Percentiles rank a stretch among this genome's conserved stretches.
phyloP scores from a whole-genome alignment of 2,113 vertebrate genomes.

The Trinectes maculatus region DNA sequence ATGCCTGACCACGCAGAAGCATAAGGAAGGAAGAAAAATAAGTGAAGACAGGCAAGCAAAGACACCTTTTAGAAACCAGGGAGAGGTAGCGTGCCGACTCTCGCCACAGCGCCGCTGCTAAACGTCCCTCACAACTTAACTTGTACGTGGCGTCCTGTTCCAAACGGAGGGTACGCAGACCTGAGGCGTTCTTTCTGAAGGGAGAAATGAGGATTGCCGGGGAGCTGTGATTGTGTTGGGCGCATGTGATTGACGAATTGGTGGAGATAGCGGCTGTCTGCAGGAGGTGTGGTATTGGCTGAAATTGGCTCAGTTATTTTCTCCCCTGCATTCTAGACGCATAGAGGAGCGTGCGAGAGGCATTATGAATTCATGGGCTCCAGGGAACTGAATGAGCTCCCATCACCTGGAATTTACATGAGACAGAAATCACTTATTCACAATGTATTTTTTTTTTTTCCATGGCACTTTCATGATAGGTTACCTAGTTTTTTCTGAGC shows the following conservation, averaged over 20 bases:
- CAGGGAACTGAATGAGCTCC: slow-evolving; percentile 67
- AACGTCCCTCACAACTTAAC: slow-evolving; percentile 48
- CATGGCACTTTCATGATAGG: slow-evolving; percentile 51
- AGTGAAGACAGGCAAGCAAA: slow-evolving; percentile 40
- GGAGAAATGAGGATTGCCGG: slow-evolving; percentile 43
- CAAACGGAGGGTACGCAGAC: slow-evolving; percentile 40
- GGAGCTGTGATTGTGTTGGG: slow-evolving; percentile 11
- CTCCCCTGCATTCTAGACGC: slow-evolving; percentile 47
- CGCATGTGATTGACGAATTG: slow-evolving; percentile 26
- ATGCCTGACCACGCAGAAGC: background rate
- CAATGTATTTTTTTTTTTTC: slow-evolving; percentile 67
- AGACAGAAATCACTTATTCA: slow-evolving; percentile 71
- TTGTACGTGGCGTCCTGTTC: slow-evolving; percentile 42
- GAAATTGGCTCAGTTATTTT: slow-evolving; percentile 68
- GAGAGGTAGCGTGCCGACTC: slow-evolving; percentile 46
- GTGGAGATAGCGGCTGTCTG: slow-evolving; percentile 50
- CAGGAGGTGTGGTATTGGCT: slow-evolving; percentile 42
- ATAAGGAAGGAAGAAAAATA: background rate
- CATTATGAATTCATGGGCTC: slow-evolving; percentile 75
- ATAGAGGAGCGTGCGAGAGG: slow-evolving; percentile 41
- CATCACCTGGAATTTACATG: slow-evolving; percentile 69
- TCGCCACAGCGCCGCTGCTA: slow-evolving; percentile 39
- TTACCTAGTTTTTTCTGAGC: slow-evolving; percentile 30
- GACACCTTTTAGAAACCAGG: slow-evolving; percentile 60
- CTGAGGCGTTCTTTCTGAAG: slow-evolving; percentile 6